phyloP scores from a whole-genome alignment of 2,888 invertebrate genomes.

The Ochropleura plecta region DNA sequence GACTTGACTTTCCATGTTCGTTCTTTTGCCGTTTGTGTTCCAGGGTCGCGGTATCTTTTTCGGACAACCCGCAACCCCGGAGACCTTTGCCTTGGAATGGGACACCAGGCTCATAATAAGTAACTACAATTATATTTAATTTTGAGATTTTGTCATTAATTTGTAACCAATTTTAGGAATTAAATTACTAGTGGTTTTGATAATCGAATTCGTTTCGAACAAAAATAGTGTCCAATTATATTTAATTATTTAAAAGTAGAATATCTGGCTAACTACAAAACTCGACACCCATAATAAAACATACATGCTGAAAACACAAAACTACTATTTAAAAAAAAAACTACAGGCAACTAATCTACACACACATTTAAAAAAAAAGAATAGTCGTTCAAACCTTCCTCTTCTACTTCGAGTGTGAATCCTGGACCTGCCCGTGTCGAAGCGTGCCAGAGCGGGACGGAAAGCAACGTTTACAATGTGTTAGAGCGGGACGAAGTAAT shows the following conservation, averaged over 20 bases:
- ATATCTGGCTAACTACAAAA: constrained; percentile 4
- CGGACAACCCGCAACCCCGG: too few relatives aligned
- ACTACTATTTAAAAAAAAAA: constrained; percentile 49
- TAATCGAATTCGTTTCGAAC: background rate
- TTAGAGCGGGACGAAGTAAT: constrained; percentile 86
- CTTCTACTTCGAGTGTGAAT: constrained; percentile 88
- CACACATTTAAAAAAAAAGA: constrained; percentile 71
- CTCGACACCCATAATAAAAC: background rate
- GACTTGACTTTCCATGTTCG: too few relatives aligned
- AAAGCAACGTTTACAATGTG: constrained; percentile 90
- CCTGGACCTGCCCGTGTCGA: constrained; percentile 85
- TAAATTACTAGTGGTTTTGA: background rate
- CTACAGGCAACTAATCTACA: constrained; percentile 69
- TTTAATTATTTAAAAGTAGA: background rate
- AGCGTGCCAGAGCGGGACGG: constrained; percentile 87
- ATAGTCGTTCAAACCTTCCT: constrained; percentile 87
- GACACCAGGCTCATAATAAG: too few relatives aligned
- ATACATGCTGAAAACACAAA: constrained; percentile 34
- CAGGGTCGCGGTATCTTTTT: too few relatives aligned
- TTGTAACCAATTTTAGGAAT: background rate
- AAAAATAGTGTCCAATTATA: background rate
- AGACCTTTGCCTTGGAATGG: too few relatives aligned
- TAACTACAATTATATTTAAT: background rate
- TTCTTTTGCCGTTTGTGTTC: too few relatives aligned
- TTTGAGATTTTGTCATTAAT: background rate